Evolutionary conservation across 2,113 vertebrate species (phyloP).

Genomic region (Hippoglossus stenolepis): DNA sequence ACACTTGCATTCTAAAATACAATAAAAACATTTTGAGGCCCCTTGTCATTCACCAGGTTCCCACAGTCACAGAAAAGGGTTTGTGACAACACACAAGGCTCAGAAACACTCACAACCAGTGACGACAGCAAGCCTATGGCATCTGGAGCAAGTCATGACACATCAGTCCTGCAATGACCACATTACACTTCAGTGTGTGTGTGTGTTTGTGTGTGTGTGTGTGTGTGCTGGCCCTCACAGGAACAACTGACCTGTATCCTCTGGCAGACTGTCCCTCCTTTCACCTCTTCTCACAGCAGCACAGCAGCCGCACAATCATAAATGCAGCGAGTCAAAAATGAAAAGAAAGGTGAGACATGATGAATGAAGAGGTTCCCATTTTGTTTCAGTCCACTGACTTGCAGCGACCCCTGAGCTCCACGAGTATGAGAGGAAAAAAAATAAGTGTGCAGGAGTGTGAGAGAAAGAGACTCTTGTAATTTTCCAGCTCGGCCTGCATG

Average conservation of each 20-base stretch:
- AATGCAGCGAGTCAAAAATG: constrained; percentile 54
- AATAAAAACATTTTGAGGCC: constrained; percentile 7
- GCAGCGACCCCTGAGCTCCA: constrained; percentile 68
- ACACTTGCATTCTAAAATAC: constrained; percentile 29
- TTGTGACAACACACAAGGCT: constrained; percentile 53
- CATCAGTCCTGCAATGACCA: constrained; percentile 67
- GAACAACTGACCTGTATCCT: constrained; percentile 90
- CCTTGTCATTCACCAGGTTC: constrained; percentile 54
- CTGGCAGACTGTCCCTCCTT: constrained; percentile 84
- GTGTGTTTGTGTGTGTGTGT: constrained; percentile 11
- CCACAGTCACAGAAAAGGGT: constrained; percentile 43
- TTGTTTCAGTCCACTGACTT: constrained; percentile 75
- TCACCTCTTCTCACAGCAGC: constrained; percentile 80
- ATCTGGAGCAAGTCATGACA: constrained; percentile 77
- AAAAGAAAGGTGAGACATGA: constrained; percentile 54
- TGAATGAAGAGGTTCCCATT: constrained; percentile 73
- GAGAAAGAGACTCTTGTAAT: constrained; percentile 75
- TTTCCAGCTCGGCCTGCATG: constrained; percentile 87
- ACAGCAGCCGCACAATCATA: constrained; percentile 53
- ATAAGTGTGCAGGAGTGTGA: constrained; percentile 14
- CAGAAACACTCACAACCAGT: constrained; percentile 41
- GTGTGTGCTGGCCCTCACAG: constrained; percentile 69
- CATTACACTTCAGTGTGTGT: constrained; percentile 36
- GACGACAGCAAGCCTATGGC: constrained; percentile 64
- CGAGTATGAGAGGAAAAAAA: constrained; percentile 50